A percentile compares a stretch with the other conserved stretches of the same genome.
Conservation (phyloP, 2,113 vertebrate genomes). For the Gallinago undulata region DNA sequence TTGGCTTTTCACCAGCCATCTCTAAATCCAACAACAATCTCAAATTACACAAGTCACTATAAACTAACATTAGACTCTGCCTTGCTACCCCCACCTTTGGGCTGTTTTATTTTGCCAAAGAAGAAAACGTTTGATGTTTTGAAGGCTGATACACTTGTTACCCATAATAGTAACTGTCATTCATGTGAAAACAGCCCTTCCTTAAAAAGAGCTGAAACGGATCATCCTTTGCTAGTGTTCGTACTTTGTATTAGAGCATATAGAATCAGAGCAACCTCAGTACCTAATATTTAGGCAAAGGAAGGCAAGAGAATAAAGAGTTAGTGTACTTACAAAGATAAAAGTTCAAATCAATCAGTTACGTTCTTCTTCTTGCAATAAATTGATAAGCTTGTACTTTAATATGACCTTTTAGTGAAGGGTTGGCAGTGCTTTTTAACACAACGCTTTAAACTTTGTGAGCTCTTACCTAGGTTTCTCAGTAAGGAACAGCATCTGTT, state of each 20-base stretch:
- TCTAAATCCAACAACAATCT: not conserved
- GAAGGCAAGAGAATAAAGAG: not conserved
- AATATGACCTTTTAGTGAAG: not conserved
- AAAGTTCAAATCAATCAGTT: not conserved
- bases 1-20: not conserved
- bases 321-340: not conserved
- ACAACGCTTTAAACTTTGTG: not conserved
- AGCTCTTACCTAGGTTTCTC: not conserved
- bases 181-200: not conserved
- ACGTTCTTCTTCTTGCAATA: not conserved
- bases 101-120: not conserved
- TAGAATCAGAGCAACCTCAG: not conserved
- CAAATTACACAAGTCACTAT: not conserved
- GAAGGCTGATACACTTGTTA: not conserved
- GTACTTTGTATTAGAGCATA: not conserved
- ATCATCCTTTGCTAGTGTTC: not conserved
- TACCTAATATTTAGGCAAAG: not conserved
- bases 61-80: not conserved
- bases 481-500: not conserved
- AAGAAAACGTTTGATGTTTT: not conserved
- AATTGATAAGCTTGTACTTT: not conserved
- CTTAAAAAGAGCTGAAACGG: not conserved
- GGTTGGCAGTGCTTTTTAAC: not conserved
- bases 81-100: not conserved
- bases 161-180: not conserved